Base-by-base conservation (phyloP, 2,888 invertebrate genomes). In the Polietes domitor region DNA sequence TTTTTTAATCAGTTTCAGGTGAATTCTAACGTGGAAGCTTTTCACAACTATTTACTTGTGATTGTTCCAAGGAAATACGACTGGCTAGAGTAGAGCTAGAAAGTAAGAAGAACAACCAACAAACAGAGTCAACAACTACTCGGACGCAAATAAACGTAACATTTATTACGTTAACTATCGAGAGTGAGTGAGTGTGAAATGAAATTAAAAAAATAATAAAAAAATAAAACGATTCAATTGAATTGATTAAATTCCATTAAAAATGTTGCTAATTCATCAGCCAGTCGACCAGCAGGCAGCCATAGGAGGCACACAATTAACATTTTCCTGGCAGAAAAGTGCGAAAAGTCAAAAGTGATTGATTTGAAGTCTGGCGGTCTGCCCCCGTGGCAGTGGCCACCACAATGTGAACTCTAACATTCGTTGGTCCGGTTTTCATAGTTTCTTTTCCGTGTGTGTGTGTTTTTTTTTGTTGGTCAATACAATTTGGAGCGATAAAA, bases 71-170 rank as follows among this genome's bases (percentile, higher is more conserved):
- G 81, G 28, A 83, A 84, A 78, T 68, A 10, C 41, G 19, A 37
- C 21, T n/a, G n/a, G n/a, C n/a, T n/a, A n/a, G n/a, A 26, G n/a
- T 61, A 61, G 2, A 15, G 26, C 83, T 83, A 83, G 74, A 68
- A 61, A 77, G 83, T 75, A 47, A 43, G 73, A 77, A 80, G 32
- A 15, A n/a, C 28, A 43, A 77, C 37, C 55, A 72, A 83, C 28
- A 75, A 72, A 74, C 61, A 37, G n/a, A n/a, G n/a, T n/a, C n/a
- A n/a, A n/a, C n/a, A n/a, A n/a, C n/a, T n/a, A n/a, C 43, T 47
- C 47, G n/a, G 47, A 47, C 47, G 47, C 47, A 41, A 41, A n/a
- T n/a, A n/a, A 41, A 41, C 41, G 32, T 12, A 41, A 41, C 4
- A 41, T 41, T 41, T 41, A 41, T 41, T 41, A 41, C 15, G 10